A percentile compares a stretch with the other conserved stretches of the same genome.
Evolutionary conservation across 2,797 vertebrate genomes (phyloP).

Genomic region (Spondyliosoma cantharus): DNA sequence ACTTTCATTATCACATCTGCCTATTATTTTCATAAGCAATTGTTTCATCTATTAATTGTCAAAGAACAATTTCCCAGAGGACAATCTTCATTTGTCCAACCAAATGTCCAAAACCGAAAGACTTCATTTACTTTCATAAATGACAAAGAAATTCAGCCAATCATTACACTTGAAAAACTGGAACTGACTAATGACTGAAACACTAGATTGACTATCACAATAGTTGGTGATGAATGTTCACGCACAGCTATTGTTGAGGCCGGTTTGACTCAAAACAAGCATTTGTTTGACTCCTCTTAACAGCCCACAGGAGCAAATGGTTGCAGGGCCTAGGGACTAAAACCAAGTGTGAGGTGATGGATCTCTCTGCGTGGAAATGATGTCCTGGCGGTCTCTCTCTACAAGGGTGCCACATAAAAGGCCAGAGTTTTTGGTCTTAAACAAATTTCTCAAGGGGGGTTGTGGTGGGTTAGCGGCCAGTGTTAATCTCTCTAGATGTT

Average conservation of each 20-base stretch:
- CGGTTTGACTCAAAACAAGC: neutral
- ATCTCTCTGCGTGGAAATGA: slow-evolving; percentile 72
- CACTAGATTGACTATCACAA: too few relatives aligned
- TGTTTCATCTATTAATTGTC: too few relatives aligned
- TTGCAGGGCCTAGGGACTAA: slow-evolving; percentile 58
- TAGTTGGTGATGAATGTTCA: too few relatives aligned
- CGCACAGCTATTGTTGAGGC: neutral
- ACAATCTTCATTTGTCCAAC: too few relatives aligned
- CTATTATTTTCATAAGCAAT: too few relatives aligned
- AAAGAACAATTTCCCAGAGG: too few relatives aligned
- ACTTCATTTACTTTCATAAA: too few relatives aligned
- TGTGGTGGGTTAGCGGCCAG: slow-evolving; percentile 62
- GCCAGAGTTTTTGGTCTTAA: slow-evolving; percentile 57
- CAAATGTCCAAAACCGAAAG: too few relatives aligned
- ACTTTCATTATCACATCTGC: too few relatives aligned
- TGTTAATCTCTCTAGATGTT: slow-evolving; percentile 81
- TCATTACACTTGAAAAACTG: too few relatives aligned
- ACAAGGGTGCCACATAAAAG: slow-evolving; percentile 71
- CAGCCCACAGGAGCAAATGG: slow-evolving; percentile 73
- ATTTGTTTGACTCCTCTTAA: slow-evolving; percentile 63
- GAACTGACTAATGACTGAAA: too few relatives aligned
- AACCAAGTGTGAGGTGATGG: slow-evolving; percentile 77
- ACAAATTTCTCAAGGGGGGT: slow-evolving; percentile 71
- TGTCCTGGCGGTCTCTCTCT: slow-evolving; percentile 58
- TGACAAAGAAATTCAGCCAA: too few relatives aligned